Evolutionary conservation across 1,140 invertebrate genomes (phyloP).

Genomic region (Lordiphosa mommai): DNA sequence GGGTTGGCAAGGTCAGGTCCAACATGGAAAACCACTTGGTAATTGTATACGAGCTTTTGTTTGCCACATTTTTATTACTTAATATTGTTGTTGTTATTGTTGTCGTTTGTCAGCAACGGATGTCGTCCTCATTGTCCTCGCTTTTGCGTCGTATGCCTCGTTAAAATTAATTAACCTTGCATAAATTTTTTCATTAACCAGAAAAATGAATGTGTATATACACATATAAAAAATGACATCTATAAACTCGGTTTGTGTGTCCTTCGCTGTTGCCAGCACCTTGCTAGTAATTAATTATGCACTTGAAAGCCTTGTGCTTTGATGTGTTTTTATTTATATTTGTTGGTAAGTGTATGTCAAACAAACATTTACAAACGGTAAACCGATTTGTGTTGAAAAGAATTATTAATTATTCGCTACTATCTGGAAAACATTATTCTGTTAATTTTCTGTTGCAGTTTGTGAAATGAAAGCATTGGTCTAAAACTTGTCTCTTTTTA

Average conservation of each 20-base stretch:
- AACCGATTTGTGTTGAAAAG: too few species aligned
- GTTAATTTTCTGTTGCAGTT: background rate
- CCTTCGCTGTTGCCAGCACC: too few species aligned
- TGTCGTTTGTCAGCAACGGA: slow-evolving; percentile 42
- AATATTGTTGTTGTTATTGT: slow-evolving; percentile 46
- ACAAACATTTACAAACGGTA: too few species aligned
- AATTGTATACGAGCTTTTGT: slow-evolving; percentile 48
- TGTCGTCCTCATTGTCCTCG: slow-evolving; percentile 17
- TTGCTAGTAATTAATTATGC: too few species aligned
- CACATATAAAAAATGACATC: background rate
- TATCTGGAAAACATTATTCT: background rate
- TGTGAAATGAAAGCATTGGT: too few species aligned
- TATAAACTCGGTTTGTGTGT: too few species aligned
- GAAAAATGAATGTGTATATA: slow-evolving; percentile 31
- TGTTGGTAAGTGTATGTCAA: too few species aligned
- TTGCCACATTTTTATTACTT: slow-evolving; percentile 50
- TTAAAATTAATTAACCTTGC: slow-evolving; percentile 56
- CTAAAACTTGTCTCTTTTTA: too few species aligned
- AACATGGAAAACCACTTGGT: slow-evolving; percentile 50
- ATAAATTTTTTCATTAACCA: slow-evolving; percentile 53
- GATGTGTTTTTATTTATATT: too few species aligned
- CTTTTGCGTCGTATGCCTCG: slow-evolving; percentile 20
- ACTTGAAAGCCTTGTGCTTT: too few species aligned
- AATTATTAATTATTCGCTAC: too few species aligned
- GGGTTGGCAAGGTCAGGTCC: slow-evolving; percentile 32